These are phyloP conservation scores for Cyclophora albipunctata DNA, from an alignment of 2,888 invertebrate species.

Conservation along the genomic window DNA sequence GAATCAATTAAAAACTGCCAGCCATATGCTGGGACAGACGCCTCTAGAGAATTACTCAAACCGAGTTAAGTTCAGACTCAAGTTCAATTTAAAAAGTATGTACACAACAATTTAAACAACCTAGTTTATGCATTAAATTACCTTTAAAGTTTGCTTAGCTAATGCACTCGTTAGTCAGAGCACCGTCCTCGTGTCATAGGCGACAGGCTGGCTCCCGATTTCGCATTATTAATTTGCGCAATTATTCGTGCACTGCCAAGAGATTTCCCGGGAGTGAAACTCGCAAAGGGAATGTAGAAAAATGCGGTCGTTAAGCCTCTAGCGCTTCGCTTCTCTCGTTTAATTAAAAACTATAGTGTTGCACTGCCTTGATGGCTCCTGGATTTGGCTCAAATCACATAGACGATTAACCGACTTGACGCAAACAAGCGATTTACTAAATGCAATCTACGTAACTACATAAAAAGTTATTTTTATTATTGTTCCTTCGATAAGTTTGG, in stretches of 20 bases:
- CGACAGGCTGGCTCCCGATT: conserved; percentile 38
- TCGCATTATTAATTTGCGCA: conserved; percentile 60
- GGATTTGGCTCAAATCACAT: conserved; percentile 31
- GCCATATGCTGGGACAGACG: neutral
- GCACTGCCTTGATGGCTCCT: conserved; percentile 38
- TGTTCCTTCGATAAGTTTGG: neutral
- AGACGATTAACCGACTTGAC: conserved; percentile 23
- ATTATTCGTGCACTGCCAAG: conserved; percentile 55
- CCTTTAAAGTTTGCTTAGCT: conserved; percentile 25
- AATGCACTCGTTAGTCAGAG: conserved; percentile 33
- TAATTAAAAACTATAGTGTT: conserved; percentile 69
- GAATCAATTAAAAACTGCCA: conserved; percentile 57
- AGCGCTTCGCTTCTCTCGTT: conserved; percentile 42
- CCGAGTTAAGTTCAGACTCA: no score
- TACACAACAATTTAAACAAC: no score
- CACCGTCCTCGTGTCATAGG: conserved; percentile 24
- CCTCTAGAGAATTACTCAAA: no score
- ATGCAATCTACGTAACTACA: conserved; percentile 7
- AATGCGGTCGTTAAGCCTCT: conserved; percentile 61
- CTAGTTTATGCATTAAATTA: no score
- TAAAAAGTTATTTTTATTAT: conserved; percentile 4
- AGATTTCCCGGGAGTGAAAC: conserved; percentile 56
- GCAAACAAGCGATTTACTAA: conserved; percentile 11
- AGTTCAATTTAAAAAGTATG: no score
- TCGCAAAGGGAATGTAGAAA: conserved; percentile 58